These are phyloP conservation scores for Crenuchus spilurus DNA, from an alignment of 2,797 vertebrate genomes.

Conservation along the genomic window DNA sequence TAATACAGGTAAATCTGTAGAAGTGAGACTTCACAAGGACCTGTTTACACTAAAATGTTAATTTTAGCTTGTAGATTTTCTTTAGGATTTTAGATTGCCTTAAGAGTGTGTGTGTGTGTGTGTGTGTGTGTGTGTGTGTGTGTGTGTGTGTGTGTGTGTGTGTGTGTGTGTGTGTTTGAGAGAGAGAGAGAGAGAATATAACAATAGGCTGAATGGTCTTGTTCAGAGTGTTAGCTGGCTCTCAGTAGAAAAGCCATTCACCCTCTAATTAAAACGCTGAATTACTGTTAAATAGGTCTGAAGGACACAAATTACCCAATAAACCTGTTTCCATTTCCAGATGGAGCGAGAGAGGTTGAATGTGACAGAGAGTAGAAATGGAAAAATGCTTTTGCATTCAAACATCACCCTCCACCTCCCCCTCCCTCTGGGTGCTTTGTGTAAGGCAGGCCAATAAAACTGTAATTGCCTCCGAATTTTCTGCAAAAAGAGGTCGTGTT, in stretches of 20 bases:
- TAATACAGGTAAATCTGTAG: too few relatives aligned
- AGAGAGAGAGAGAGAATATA: slow-evolving; percentile 17
- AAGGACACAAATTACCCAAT: slow-evolving; percentile 91
- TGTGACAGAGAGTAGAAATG: slow-evolving; percentile 87
- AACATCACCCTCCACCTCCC: slow-evolving; percentile 64
- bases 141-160: neutral
- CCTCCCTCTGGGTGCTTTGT: slow-evolving; percentile 30
- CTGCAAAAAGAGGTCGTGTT: slow-evolving; percentile 62
- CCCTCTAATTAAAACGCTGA: slow-evolving; percentile 98
- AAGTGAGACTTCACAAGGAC: too few relatives aligned
- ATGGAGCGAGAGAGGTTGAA: slow-evolving; percentile 74
- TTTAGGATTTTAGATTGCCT: too few relatives aligned
- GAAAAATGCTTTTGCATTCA: slow-evolving; percentile 91
- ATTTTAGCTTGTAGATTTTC: too few relatives aligned
- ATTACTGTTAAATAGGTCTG: slow-evolving; percentile 95
- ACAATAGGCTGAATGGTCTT: slow-evolving; percentile 82
- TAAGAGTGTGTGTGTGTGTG: neutral
- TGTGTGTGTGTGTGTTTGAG: neutral
- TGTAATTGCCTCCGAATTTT: slow-evolving; percentile 78
- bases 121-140: neutral
- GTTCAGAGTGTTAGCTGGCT: slow-evolving; percentile 84
- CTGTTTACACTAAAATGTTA: too few relatives aligned
- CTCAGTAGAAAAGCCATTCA: slow-evolving; percentile 90
- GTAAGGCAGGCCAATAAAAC: slow-evolving; percentile 31
- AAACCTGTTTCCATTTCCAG: slow-evolving; percentile 77